A percentile compares a stretch with the other conserved stretches of the same genome.
Evolutionary conservation across 2,888 invertebrate species (phyloP).

Genomic region (Pherbina coryleti): DNA sequence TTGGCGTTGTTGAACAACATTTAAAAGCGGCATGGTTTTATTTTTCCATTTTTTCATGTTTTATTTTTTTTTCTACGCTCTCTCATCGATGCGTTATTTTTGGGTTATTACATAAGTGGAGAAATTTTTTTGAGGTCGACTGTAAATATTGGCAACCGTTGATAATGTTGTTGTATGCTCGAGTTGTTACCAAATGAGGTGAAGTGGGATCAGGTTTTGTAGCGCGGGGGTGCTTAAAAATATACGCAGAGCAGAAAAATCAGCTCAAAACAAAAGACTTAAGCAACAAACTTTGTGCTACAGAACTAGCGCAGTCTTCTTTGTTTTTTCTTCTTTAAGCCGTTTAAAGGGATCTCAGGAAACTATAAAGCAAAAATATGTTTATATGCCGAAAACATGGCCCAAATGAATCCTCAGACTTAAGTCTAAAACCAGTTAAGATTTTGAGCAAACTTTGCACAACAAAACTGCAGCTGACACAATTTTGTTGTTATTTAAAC

Average conservation of each 20-base stretch:
- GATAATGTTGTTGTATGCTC: neutral
- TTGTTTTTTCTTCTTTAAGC: no score
- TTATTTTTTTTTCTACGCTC: neutral
- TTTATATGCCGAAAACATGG: no score
- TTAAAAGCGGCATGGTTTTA: constrained; percentile 2
- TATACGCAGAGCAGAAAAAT: neutral
- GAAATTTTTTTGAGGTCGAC: constrained; percentile 51
- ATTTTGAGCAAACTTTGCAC: neutral
- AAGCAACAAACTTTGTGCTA: no score
- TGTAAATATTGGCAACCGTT: constrained; percentile 24
- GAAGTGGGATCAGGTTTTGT: neutral
- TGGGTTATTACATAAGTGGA: constrained; percentile 59
- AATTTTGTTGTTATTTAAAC: neutral
- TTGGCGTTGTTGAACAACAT: constrained; percentile 18
- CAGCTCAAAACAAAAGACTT: no score
- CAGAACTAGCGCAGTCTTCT: no score
- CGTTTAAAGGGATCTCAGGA: no score
- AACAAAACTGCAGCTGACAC: neutral
- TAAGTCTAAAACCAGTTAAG: no score
- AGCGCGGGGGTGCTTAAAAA: neutral
- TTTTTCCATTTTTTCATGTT: neutral
- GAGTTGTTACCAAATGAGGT: neutral
- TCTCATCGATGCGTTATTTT: neutral
- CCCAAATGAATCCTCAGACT: no score
- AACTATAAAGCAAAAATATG: no score